Conservation (phyloP, 2,888 invertebrate species). For the Rhamnusium bicolor region DNA sequence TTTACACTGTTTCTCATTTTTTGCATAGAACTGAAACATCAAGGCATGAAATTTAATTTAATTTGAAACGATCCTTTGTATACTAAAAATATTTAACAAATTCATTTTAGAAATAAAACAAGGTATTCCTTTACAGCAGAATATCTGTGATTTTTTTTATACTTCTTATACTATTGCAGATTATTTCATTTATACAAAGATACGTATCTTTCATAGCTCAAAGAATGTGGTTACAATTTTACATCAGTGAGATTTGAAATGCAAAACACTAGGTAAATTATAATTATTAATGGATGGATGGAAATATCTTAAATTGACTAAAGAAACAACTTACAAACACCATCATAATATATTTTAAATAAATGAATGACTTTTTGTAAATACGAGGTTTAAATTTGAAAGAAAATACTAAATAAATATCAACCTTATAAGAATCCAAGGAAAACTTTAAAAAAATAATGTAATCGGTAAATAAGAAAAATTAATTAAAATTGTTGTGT, state of each 20-base stretch:
- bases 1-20: neutral
- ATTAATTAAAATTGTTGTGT: too few species aligned
- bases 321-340: too few species aligned
- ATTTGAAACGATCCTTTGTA: neutral
- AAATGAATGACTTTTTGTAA: too few species aligned
- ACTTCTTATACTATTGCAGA: neutral
- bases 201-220: neutral
- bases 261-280: neutral
- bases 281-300: too few species aligned
- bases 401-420: too few species aligned
- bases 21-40: neutral
- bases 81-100: neutral
- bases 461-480: too few species aligned
- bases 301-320: too few species aligned
- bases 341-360: too few species aligned
- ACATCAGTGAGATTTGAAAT: neutral
- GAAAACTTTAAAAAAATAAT: too few species aligned
- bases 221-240: neutral
- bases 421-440: too few species aligned
- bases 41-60: neutral
- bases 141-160: neutral
- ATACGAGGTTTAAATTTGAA: too few species aligned
- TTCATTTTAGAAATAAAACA: neutral
- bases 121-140: neutral
- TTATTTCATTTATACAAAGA: neutral